A percentile compares a stretch with the other conserved stretches of the same genome.
These are phyloP conservation scores for Oryzaephilus surinamensis DNA, from an alignment of 1,140 invertebrate genomes.

Conservation along the genomic window DNA sequence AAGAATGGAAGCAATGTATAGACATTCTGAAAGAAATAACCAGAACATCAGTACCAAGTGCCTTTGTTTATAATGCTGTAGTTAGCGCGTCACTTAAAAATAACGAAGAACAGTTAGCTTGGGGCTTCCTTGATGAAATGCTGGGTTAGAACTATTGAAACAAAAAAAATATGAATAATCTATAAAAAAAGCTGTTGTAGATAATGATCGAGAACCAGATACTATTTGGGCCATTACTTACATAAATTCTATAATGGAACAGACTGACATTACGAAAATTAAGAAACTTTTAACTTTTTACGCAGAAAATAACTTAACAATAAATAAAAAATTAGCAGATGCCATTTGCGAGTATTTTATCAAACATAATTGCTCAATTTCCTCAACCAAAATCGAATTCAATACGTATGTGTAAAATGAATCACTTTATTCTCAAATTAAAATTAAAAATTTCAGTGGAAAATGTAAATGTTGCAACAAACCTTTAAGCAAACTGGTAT, in stretches of 20 bases:
- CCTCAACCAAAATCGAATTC: background rate
- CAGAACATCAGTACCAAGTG: conserved; percentile 31
- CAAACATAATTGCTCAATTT: background rate
- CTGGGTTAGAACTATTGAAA: conserved; percentile 18
- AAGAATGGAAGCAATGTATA: conserved; percentile 47
- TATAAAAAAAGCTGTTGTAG: background rate
- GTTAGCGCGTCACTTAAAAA: conserved; percentile 45
- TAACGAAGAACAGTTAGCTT: conserved; percentile 42
- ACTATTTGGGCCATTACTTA: background rate
- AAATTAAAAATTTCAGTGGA: conserved; percentile 40
- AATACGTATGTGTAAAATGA: background rate
- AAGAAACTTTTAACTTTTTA: conserved; percentile 21
- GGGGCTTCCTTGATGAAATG: conserved; percentile 42
- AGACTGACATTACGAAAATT: conserved; percentile 8
- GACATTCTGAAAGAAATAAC: conserved; percentile 49
- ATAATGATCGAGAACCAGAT: conserved; percentile 7
- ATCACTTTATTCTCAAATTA: conserved; percentile 2
- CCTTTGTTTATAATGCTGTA: conserved; percentile 37
- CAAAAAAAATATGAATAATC: conserved; percentile 4
- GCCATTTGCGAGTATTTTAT: background rate
- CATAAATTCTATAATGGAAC: background rate
- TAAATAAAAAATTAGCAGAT: conserved; percentile 6
- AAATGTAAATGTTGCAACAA: conserved; percentile 47
- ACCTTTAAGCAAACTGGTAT: conserved; percentile 38
- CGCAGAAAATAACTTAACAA: conserved; percentile 4